A percentile compares a stretch with the other conserved stretches of the same genome.
Evolutionary conservation across 2,113 vertebrate species (phyloP).

Genomic region (Galemys pyrenaicus): DNA sequence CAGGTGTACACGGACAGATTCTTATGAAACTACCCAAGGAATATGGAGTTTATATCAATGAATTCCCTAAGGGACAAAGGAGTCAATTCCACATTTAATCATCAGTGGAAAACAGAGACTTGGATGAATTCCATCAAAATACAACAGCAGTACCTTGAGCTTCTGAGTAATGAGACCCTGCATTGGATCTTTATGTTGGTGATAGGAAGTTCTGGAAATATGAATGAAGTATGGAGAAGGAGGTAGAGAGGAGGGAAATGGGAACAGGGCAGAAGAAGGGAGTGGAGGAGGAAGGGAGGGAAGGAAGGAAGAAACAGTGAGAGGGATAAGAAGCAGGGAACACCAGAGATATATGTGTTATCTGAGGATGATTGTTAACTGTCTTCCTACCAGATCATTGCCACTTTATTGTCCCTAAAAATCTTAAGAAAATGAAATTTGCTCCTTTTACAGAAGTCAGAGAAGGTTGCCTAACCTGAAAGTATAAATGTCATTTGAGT

Average conservation of each 20-base stretch:
- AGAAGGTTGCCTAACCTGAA: background rate
- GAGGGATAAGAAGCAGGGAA: no score
- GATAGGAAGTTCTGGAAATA: background rate
- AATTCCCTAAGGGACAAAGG: background rate
- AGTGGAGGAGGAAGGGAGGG: no score
- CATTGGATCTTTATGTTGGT: background rate
- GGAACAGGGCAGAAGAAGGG: background rate
- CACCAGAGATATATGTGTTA: no score
- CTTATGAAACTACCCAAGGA: background rate
- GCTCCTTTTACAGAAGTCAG: background rate
- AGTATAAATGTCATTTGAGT: background rate
- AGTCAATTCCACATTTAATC: background rate
- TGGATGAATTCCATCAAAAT: background rate
- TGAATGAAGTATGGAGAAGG: background rate
- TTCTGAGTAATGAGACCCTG: background rate
- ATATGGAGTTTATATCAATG: background rate
- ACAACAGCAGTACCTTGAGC: background rate
- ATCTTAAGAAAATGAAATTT: background rate
- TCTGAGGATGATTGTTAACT: background rate
- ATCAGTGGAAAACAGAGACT: background rate
- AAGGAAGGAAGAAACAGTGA: no score
- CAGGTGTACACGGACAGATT: background rate
- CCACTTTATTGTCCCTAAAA: background rate
- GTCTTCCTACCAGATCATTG: background rate
- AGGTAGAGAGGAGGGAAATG: background rate